Percentiles rank a stretch among this genome's conserved stretches.
These are phyloP conservation scores for Syncerus caffer DNA, from an alignment of 2,797 vertebrate species.

Conservation along the genomic window DNA sequence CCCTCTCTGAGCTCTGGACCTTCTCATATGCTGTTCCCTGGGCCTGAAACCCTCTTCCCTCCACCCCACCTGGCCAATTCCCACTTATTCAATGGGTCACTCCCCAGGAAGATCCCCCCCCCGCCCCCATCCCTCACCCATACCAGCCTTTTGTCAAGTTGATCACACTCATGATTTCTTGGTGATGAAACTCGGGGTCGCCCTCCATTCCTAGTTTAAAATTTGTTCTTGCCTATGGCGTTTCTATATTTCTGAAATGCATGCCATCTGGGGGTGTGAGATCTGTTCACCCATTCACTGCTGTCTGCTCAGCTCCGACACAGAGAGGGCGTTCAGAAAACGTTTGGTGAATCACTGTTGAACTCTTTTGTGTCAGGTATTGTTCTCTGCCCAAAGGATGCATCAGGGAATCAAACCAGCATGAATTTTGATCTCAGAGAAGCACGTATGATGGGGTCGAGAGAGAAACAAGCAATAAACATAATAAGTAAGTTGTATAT, in stretches of 20 bases:
- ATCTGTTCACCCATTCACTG: no score
- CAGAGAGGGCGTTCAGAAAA: neutral
- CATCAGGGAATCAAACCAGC: neutral
- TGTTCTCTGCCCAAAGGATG: neutral
- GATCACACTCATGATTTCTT: neutral
- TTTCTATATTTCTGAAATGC: neutral
- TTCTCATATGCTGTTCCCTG: neutral
- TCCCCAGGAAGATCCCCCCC: neutral
- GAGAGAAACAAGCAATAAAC: neutral
- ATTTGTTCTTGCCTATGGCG: neutral
- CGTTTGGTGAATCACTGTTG: neutral
- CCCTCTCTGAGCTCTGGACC: neutral
- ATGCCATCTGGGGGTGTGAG: neutral
- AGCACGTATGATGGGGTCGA: accelerated
- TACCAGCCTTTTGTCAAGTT: neutral
- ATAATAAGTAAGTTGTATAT: neutral
- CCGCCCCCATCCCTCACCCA: neutral
- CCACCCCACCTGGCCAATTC: neutral
- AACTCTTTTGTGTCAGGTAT: neutral
- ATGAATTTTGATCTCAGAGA: neutral
- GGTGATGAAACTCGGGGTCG: neutral
- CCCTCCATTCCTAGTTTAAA: neutral
- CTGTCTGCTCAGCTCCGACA: neutral
- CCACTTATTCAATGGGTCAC: neutral
- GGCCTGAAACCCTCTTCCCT: neutral